Base-by-base conservation (phyloP, 1,140 invertebrate genomes). In the Bombus ignitus region DNA sequence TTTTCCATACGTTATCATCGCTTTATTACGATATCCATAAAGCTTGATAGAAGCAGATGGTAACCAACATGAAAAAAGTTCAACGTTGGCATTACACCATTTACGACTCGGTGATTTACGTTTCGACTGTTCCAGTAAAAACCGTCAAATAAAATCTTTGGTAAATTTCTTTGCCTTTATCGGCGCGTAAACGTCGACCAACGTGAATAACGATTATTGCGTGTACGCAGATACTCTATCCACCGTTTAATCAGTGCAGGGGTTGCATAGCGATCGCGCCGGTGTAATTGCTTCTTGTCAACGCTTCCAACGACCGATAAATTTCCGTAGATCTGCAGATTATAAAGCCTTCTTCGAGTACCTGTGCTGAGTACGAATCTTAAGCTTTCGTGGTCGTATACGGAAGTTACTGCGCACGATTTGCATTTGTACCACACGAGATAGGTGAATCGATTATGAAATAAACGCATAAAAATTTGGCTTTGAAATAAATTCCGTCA, bases 151-250 rank as follows among this genome's bases (percentile, higher is more conserved):
- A 35, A 66, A 66, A 66, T 66, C 32, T 66, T 66, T 66, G 65
- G 65, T 44, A 28, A 76, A 66, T 76, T 39, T 18, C 81, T 66
- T 76, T 2, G 72, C 4, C 2, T 42, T 66, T 76, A 76, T 76
- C 59, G 42, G 28, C 15, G 62, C 72, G 72, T 68, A 83, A 83
- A 83, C 59, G 81, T 76, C 81, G 13, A 3, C 35, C 22, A 13
- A 6, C 18, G 15, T 83, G 59, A 76, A n/a, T 68, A 83, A 83
- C 73, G 81, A 76, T 83, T 83, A 76, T 83, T 66, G 73, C 73
- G 47, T 71, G 82, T 35, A 39, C 47, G 39, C 74, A 25, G 81
- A 66, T 77, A 68, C 81, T 53, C 73, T 83, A n/a, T 42, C 44
- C 72, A 12, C 35, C 42, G 42, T 75, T 83, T 76, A 77, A 68